Evolutionary conservation across 2,797 vertebrate species (phyloP), one percentile per base, ranked within the genome.

Genomic region (Echeneis naucrates): DNA sequence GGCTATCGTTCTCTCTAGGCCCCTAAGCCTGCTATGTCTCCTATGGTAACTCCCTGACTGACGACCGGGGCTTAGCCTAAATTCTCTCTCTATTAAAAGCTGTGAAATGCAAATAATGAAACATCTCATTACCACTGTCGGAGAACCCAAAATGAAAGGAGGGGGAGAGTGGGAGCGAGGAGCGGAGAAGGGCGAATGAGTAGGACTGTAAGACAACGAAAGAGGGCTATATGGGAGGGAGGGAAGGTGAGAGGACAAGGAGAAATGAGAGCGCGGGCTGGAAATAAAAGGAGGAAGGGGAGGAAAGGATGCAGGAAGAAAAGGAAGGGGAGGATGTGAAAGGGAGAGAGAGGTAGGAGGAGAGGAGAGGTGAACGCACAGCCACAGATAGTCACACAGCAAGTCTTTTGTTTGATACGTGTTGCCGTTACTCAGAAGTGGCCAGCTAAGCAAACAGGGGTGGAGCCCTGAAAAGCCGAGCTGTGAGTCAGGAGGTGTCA

Each of bases 31-130:
- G 83, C 81, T 76, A 77, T 63, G 84, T 91, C 89, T 93, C 93
- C 92, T 89, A 83, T 92, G 93, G 92, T 93, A 92, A 90, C 92
- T 94, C 89, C 91, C 90, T 93, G 88, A 91, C 87, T 90, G 92
- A 92, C 92, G 93, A 95, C 93, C 87, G 80, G 92, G 92, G 94
- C 93, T 94, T 95, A 94, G 93, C 94, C 93, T 94, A 94, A 94
- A 94, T 95, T 94, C 89, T 92, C 92, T 93, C 92, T 92, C 93
- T 94, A 94, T 94, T 94, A 94, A 95, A 94, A 95, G 94, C 93
- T 93, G 91, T 91, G 92, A 94, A 94, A 92, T 93, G 91, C 93
- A 94, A 94, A 94, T 94, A 94, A 94, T 93, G 91, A 95, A 95
- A 94, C 92, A 94, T 94, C 92, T 95, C 93, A 94, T 95, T 94